Conservation (phyloP, 92 coral and sea anemone species). For the Parazoanthus swiftii region DNA sequence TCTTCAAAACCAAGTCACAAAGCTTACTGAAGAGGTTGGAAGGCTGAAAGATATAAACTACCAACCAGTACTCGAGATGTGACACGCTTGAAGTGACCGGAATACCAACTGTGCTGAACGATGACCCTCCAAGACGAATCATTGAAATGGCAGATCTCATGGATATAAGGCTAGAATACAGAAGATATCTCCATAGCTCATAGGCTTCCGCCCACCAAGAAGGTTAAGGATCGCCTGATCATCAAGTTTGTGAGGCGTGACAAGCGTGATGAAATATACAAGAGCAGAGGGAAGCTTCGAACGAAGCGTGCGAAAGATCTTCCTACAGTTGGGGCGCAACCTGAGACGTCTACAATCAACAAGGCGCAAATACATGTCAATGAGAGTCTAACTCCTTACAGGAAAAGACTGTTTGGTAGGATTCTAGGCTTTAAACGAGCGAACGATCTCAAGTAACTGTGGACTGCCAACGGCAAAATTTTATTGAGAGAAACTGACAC, state of each 20-base stretch:
- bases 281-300: conserved; percentile 39
- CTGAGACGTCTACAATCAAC: conserved; percentile 3
- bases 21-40: conserved; percentile 7
- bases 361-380: conserved; percentile 47
- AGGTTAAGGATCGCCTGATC: conserved; percentile 33
- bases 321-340: conserved; percentile 36
- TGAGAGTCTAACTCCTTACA: conserved; percentile 48
- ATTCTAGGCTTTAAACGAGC: conserved; percentile 32
- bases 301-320: conserved; percentile 38
- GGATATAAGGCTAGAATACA: not conserved
- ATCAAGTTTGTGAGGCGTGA: conserved; percentile 36
- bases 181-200: conserved; percentile 34
- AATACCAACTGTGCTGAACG: conserved; percentile 11
- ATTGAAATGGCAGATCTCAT: conserved; percentile 38
- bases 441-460: conserved; percentile 30
- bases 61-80: conserved; percentile 9
- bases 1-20: conserved; percentile 11
- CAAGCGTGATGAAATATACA: conserved; percentile 47
- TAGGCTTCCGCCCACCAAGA: conserved; percentile 39
- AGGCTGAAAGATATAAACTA: conserved; percentile 1
- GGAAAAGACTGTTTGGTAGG: conserved; percentile 36
- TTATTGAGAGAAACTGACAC: conserved; percentile 45
- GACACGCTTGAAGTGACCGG: conserved; percentile 26
- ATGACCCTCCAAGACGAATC: conserved; percentile 10
- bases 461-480: conserved; percentile 51